Percentiles rank a stretch among this genome's conserved stretches.
Evolutionary conservation across 2,113 vertebrate species (phyloP).

Genomic region (Cettia cetti): DNA sequence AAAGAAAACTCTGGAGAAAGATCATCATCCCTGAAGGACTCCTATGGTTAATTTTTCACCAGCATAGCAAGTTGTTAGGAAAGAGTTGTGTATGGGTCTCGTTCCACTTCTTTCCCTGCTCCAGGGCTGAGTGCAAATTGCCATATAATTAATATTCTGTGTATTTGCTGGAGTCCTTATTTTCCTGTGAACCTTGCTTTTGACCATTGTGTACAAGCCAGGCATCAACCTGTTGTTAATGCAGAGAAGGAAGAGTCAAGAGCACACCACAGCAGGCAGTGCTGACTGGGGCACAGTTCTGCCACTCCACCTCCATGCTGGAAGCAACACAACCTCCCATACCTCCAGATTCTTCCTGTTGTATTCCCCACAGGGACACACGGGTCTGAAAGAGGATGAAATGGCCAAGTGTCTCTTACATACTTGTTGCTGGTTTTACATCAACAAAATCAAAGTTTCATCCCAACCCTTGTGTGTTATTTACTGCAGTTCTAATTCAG

Average conservation of each 20-base stretch:
- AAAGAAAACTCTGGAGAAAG: not conserved
- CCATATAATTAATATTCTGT: not conserved
- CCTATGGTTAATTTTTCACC: not conserved
- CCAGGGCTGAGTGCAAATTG: not conserved
- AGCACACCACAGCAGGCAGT: not conserved
- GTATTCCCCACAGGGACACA: not conserved
- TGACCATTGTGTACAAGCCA: not conserved
- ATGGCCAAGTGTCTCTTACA: not conserved
- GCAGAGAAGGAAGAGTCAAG: not conserved
- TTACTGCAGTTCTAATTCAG: not conserved
- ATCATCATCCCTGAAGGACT: not conserved
- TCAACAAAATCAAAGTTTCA: not conserved
- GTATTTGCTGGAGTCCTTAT: not conserved
- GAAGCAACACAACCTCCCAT: not conserved
- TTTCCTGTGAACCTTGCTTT: not conserved
- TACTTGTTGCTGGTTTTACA: not conserved
- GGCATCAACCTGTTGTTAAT: not conserved
- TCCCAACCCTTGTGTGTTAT: not conserved
- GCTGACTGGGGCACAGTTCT: not conserved
- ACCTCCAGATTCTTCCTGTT: not conserved
- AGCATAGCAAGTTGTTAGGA: not conserved
- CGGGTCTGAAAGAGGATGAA: not conserved
- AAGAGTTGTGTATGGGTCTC: not conserved
- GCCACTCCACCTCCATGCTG: not conserved
- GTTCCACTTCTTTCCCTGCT: not conserved